Base-by-base conservation (phyloP, 2,113 vertebrate genomes). In the Pandion haliaetus region DNA sequence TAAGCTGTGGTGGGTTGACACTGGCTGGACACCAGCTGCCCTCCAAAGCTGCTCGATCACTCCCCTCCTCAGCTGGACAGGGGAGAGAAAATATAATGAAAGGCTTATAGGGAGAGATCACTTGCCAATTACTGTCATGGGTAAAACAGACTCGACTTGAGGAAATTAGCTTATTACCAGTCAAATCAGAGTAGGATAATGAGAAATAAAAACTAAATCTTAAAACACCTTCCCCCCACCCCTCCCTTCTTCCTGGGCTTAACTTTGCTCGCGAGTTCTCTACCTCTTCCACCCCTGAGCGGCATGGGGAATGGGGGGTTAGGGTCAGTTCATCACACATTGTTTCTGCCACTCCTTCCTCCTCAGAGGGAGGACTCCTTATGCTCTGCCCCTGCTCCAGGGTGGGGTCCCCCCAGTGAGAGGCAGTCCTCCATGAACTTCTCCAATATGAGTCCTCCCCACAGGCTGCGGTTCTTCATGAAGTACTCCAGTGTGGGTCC, bases 381-480 rank as follows among this genome's bases (percentile, higher is more conserved):
- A 32, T 3, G 5, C 3, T 23, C 44, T 19, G n/a, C 28, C 20
- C 3, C 10, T 45, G 8, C 34, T 47, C 12, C 29, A 40, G 17
- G 0, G 0, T 44, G 14, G 16, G 9, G 4, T 52, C 15, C 14
- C 25, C 28, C 14, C 28, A 5, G 17, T 14, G 24, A 24, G 12
- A 31, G 17, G 11, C 5, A n/a, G 9, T 17, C 38, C 54, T 93
- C 49, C 49, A 50, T 13, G 8, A 50, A 50, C 49, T 15, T 24
- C 8, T 50, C 49, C 49, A 50, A 23, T 14, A 2, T 26, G 25
- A 13, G 49, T 5, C 49, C 25, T 15, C 26, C 8, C 50, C 50
- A 52, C 14, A 9, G 25, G 8, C 2, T 52, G 15, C 50, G 8
- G 26, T 28, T 24, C 50, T 52, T 26, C 44, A 40, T 3, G 9